Evolutionary conservation across 2,797 vertebrate genomes (phyloP).

Genomic region (Ceyx erithaca): DNA sequence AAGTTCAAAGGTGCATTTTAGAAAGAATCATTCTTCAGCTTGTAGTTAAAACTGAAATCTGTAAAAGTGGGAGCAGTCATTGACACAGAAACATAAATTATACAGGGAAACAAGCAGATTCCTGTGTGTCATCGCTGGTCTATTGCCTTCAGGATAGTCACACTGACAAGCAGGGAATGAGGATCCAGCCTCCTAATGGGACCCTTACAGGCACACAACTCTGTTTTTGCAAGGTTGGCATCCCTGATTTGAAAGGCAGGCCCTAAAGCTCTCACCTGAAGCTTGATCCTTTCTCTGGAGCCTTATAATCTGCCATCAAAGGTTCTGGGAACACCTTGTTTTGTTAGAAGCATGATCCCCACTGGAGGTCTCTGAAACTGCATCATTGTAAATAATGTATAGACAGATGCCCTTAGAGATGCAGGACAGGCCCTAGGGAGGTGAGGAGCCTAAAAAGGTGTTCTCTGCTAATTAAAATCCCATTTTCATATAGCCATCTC

Average conservation of each 20-base stretch:
- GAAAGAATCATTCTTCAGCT: not conserved
- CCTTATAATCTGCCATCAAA: not conserved
- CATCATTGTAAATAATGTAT: not conserved
- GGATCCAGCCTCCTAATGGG: not conserved
- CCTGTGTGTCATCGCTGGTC: not conserved
- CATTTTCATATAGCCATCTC: accelerated
- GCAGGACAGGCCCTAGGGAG: not conserved
- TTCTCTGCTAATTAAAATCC: conserved; percentile 1
- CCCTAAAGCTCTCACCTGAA: not conserved
- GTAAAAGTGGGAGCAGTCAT: not conserved
- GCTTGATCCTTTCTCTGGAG: not conserved
- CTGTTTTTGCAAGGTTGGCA: not conserved
- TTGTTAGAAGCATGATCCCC: not conserved
- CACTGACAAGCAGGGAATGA: not conserved
- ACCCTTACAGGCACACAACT: not conserved
- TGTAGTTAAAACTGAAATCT: not conserved
- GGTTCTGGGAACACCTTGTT: not conserved
- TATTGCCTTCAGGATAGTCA: not conserved
- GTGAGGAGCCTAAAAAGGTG: not conserved
- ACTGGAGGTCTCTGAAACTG: not conserved
- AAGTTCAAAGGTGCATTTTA: not conserved
- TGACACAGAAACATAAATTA: not conserved
- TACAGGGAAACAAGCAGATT: not conserved
- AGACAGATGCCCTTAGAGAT: not conserved
- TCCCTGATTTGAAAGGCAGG: not conserved